These are phyloP conservation scores for Bucco capensis DNA, from an alignment of 2,113 vertebrate genomes.

Conservation along the genomic window DNA sequence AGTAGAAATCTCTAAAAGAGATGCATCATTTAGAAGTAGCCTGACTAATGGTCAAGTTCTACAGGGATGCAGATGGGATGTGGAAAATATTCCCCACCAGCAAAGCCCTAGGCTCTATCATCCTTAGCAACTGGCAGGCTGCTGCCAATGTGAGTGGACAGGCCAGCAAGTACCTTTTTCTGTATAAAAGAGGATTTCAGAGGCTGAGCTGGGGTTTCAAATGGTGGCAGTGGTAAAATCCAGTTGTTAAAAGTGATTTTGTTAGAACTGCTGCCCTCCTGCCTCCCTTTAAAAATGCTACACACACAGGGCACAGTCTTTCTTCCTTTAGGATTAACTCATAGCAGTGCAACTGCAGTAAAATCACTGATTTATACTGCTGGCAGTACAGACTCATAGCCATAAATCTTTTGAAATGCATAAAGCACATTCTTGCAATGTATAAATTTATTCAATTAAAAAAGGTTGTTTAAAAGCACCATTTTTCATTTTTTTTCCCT, in stretches of 20 bases:
- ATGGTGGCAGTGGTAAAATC: background rate
- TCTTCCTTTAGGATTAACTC: conserved; percentile 23
- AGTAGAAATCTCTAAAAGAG: conserved; percentile 54
- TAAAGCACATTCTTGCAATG: background rate
- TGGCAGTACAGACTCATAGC: background rate
- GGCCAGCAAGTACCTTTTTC: background rate
- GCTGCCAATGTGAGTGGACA: background rate
- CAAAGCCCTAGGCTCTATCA: conserved; percentile 20
- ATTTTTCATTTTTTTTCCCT: background rate
- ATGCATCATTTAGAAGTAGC: conserved; percentile 67
- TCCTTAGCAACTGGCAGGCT: background rate
- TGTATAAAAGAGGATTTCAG: background rate
- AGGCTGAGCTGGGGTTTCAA: background rate
- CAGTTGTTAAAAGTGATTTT: background rate
- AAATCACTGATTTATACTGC: background rate
- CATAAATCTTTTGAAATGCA: background rate
- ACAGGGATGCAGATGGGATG: conserved; percentile 37
- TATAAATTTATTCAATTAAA: background rate
- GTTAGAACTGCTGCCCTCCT: background rate
- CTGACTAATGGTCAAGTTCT: conserved; percentile 69
- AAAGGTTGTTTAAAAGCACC: background rate
- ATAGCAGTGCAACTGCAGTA: background rate
- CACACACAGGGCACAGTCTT: background rate
- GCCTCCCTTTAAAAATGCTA: background rate
- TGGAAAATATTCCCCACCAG: conserved; percentile 1